A percentile compares a stretch with the other conserved stretches of the same genome.
These are phyloP conservation scores for Varecia variegata DNA, from an alignment of 2,797 vertebrate species.

Conservation along the genomic window DNA sequence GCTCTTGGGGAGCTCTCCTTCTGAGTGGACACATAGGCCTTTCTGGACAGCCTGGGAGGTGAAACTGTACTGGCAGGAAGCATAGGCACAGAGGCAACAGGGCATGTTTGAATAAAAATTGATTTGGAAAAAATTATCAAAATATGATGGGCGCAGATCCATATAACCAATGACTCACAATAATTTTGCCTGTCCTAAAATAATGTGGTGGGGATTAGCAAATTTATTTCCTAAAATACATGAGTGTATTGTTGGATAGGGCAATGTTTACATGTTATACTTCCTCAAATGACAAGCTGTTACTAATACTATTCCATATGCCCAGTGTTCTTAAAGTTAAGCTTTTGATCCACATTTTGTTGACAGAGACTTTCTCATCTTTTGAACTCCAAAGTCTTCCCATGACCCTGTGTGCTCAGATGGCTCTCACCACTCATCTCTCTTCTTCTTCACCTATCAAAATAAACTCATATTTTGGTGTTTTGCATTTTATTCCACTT, in stretches of 20 bases:
- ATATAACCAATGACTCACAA: conserved; percentile 37
- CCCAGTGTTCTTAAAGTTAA: neutral
- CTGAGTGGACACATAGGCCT: neutral
- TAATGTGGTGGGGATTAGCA: conserved; percentile 15
- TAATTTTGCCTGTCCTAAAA: conserved; percentile 45
- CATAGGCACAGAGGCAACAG: neutral
- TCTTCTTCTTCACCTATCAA: neutral
- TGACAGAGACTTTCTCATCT: conserved; percentile 21
- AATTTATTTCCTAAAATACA: neutral
- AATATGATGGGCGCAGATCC: neutral
- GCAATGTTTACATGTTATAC: neutral
- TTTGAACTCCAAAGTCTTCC: conserved; percentile 58
- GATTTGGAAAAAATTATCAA: conserved; percentile 37
- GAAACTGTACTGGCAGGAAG: neutral
- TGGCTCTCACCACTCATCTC: neutral
- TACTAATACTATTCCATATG: neutral
- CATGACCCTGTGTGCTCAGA: conserved; percentile 16
- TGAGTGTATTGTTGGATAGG: neutral
- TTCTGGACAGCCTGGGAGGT: neutral
- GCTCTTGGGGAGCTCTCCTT: neutral
- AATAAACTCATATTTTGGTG: neutral
- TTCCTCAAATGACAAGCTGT: conserved; percentile 10
- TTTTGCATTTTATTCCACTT: neutral
- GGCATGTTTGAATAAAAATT: neutral
- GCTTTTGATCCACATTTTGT: conserved; percentile 50